Evolutionary conservation across 1,140 invertebrate species (phyloP), one percentile per base, ranked within the genome.

Genomic region (Polyergus mexicanus): DNA sequence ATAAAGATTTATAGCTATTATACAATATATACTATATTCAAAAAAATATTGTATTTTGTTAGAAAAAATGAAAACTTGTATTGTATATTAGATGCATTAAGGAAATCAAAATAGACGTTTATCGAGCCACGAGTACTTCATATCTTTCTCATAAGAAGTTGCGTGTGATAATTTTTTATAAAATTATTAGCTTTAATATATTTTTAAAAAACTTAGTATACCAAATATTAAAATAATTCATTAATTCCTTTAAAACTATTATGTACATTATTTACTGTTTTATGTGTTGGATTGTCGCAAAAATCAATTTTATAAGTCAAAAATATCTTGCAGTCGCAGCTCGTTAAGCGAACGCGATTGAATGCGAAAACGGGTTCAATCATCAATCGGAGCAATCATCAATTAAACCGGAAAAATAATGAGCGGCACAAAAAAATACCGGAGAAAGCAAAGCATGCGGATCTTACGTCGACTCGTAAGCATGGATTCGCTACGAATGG

Each of bases 361-460:
- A 47, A 47, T 11, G 28, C 19, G n/a, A n/a, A 22, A 32, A 44
- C 74, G 16, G 19, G 6, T 78, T 66, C 32, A 68, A 68, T 54
- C n/a, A 63, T 78, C 28, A 38, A 8, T 35, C n/a, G 65, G n/a
- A 41, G 65, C 13, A 62, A 44, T 28, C 66, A 22, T 68, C n/a
- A 78, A n/a, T 51, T n/a, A 78, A 80, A 69, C 44, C 16, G 60
- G n/a, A 80, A 69, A 68, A 68, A 80, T 69, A 80, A 80, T 10
- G 76, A 80, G 63, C 44, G 76, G 10, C 41, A n/a, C 13, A 13
- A 41, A 68, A 41, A 32, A 41, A 63, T 25, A 16, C 8, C 44
- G 63, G n/a, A 38, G n/a, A 13, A 69, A 80, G 63, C 44, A 51
- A 76, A 22, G 41, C 56, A 75, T 47, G 10, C 35, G 38, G 56